These are phyloP conservation scores for Arion vulgaris DNA, from an alignment of 1,140 invertebrate species.

Conservation along the genomic window DNA sequence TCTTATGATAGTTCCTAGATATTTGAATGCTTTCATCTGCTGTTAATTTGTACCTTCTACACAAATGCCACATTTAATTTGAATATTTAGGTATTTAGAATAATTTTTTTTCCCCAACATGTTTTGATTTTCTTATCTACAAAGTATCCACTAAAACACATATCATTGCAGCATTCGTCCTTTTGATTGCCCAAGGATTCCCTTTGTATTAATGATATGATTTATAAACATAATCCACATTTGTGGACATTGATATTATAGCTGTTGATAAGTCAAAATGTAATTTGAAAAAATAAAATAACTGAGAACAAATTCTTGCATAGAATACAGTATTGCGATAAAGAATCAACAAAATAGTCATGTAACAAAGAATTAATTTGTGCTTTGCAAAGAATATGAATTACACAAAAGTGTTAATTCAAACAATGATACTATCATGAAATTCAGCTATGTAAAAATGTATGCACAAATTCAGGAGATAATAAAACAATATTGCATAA, in stretches of 20 bases:
- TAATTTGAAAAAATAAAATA: neutral
- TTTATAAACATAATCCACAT: too few relatives aligned
- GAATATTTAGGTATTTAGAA: too few relatives aligned
- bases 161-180: neutral
- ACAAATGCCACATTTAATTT: too few relatives aligned
- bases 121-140: too few relatives aligned
- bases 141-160: neutral
- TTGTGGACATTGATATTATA: too few relatives aligned
- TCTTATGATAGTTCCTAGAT: too few relatives aligned
- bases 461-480: neutral
- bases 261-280: neutral
- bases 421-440: neutral
- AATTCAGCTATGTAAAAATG: neutral
- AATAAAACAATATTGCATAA: neutral
- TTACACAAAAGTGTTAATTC: slow-evolving; percentile 9
- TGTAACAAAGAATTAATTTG: slow-evolving; percentile 3
- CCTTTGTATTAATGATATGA: too few relatives aligned
- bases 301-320: neutral
- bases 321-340: neutral
- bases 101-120: too few relatives aligned
- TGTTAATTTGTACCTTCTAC: too few relatives aligned
- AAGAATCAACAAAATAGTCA: neutral
- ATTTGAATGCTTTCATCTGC: too few relatives aligned
- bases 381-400: slow-evolving; percentile 12
- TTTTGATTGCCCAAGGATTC: neutral